Conservation (phyloP, 2,888 invertebrate species). For the Celastrina argiolus region DNA sequence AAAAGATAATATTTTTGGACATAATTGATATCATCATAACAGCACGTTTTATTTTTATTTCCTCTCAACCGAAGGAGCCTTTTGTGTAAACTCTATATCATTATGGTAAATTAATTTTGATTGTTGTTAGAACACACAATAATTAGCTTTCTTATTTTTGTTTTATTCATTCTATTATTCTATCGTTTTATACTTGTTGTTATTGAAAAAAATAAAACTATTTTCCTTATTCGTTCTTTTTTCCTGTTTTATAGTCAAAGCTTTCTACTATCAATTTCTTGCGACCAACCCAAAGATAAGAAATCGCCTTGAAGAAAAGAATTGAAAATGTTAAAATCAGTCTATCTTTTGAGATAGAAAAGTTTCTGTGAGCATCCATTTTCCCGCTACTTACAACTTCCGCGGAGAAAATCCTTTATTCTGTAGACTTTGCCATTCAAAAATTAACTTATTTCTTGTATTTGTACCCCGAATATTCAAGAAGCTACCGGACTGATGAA, state of each 20-base stretch:
- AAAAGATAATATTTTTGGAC: neutral
- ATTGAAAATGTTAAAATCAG: neutral
- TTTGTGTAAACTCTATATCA: neutral
- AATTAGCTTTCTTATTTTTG: neutral
- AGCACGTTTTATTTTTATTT: neutral
- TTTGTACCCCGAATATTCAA: neutral
- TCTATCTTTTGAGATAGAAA: neutral
- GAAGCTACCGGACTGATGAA: no score
- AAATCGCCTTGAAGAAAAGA: neutral
- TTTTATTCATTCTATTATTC: neutral
- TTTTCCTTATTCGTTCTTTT: no score
- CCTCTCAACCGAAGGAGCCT: neutral
- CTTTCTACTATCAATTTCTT: neutral
- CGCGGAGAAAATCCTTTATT: neutral
- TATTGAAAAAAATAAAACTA: neutral
- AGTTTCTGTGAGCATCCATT: conserved; percentile 8
- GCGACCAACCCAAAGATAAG: neutral
- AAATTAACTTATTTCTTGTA: neutral
- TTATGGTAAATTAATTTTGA: neutral
- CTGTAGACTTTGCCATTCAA: neutral
- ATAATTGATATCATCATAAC: neutral
- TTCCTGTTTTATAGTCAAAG: no score
- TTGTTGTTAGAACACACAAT: neutral
- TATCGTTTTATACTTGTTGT: neutral
- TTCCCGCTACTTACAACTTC: conserved; percentile 9